phyloP scores from a whole-genome alignment of 2,888 invertebrate genomes.

The Lymantria dispar region DNA sequence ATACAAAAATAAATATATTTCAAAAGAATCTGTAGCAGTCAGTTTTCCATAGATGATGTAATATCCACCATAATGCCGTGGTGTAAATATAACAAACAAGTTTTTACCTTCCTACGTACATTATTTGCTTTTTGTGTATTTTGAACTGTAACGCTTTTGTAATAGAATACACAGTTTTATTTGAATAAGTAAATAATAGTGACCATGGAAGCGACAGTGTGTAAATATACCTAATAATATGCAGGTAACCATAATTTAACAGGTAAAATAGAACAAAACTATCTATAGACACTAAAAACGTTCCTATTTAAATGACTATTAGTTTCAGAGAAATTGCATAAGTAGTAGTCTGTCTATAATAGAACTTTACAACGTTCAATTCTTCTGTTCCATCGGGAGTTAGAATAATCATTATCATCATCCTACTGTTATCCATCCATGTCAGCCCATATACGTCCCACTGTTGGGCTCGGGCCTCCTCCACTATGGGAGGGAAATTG shows the following conservation, averaged over 20 bases:
- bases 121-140: not conserved
- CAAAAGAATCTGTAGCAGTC: not conserved
- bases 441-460: no score
- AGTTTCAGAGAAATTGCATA: not conserved
- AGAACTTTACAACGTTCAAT: no score
- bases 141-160: not conserved
- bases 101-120: constrained; percentile 40
- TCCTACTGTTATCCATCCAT: no score
- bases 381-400: no score
- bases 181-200: not conserved
- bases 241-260: not conserved
- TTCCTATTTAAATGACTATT: not conserved
- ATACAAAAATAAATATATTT: no score
- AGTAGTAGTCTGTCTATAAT: no score
- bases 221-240: not conserved
- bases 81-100: constrained; percentile 41
- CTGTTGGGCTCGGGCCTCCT: no score
- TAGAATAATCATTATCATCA: no score
- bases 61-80: constrained; percentile 13
- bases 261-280: constrained; percentile 1
- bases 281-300: not conserved
- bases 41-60: constrained; percentile 24
- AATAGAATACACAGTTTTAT: not conserved
- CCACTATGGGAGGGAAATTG: no score
- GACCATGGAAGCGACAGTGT: not conserved